These are phyloP conservation scores for Elysia crispata DNA, from an alignment of 2,888 invertebrate genomes.

Conservation along the genomic window DNA sequence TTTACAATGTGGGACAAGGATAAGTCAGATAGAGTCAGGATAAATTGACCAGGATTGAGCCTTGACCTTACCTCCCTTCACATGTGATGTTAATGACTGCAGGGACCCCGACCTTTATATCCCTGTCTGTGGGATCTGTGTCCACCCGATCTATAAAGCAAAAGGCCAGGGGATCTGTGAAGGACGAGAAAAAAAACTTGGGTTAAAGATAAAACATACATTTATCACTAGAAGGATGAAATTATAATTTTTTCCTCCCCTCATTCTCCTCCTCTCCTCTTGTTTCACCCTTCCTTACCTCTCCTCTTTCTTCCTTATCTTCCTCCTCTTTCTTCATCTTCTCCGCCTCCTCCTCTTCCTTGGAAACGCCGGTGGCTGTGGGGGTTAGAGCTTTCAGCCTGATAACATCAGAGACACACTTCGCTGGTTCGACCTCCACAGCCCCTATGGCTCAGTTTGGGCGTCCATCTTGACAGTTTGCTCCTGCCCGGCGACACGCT, in stretches of 20 bases:
- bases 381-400: no score
- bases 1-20: no score
- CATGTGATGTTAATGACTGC: conserved; percentile 38
- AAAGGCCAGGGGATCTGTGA: conserved; percentile 17
- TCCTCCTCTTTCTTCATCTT: background rate
- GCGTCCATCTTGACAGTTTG: no score
- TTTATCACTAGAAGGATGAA: no score
- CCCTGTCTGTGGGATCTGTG: conserved; percentile 9
- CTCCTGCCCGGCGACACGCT: no score
- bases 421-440: no score
- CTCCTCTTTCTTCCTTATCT: conserved; percentile 3
- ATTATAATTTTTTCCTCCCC: background rate
- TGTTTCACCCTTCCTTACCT: background rate
- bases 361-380: no score
- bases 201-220: no score
- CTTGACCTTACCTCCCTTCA: conserved; percentile 22
- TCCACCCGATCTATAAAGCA: conserved; percentile 12
- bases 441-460: no score
- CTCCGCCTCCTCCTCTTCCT: background rate
- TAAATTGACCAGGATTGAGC: background rate
- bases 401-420: no score
- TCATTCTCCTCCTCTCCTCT: conserved; percentile 5
- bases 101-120: background rate
- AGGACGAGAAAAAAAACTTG: no score
- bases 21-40: no score